Base-by-base conservation (phyloP, 2,113 vertebrate species). In the Thunnus thynnus region DNA sequence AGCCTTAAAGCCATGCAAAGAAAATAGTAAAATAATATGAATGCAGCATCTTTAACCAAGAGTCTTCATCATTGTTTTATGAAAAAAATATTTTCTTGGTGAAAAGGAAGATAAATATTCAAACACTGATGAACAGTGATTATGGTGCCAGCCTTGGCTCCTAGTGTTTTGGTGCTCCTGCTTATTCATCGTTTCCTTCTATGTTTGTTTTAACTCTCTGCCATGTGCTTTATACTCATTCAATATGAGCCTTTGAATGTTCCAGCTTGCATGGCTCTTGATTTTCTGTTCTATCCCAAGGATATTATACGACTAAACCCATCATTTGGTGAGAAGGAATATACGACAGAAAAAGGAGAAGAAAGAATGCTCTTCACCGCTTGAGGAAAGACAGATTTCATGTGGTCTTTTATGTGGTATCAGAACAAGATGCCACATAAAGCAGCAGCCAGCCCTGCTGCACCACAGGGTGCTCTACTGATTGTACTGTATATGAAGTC, bases 271-370 rank as follows among this genome's bases (percentile, higher is more conserved):
- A 36, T 51, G 30, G 58, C 48, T 73, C 60, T 78, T 66, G 50
- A 30, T 80, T 80, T 58, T 78, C 36, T 67, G 3, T 64, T 44
- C 65, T 41, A 11, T 54, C 54, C 61, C 54, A 76, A 73, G 66
- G 79, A 83, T 73, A 68, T 74, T 76, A 44, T 66, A 50, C 57
- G 54, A 61, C 41, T 62, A 72, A 84, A 86, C 36, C 16, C 8
- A 52, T 58, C 20, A 22, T 84, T 83, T 82, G 22, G 51, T 83
- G 58, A n/a, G 36, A 20, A 65, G 17, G 17, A 47, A 74, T 36
- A 27, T 18, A 32, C 51, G 11, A 48, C 13, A n/a, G 44, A 47
- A 41, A 50, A 54, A 36, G 51, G 14, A 63, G 57, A 50, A 50
- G 32, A 52, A 64, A 66, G 44, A 25, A 27, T 13, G 22, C 22